These are phyloP conservation scores for Rhaphigaster nebulosa DNA, from an alignment of 2,888 invertebrate genomes.

Conservation along the genomic window DNA sequence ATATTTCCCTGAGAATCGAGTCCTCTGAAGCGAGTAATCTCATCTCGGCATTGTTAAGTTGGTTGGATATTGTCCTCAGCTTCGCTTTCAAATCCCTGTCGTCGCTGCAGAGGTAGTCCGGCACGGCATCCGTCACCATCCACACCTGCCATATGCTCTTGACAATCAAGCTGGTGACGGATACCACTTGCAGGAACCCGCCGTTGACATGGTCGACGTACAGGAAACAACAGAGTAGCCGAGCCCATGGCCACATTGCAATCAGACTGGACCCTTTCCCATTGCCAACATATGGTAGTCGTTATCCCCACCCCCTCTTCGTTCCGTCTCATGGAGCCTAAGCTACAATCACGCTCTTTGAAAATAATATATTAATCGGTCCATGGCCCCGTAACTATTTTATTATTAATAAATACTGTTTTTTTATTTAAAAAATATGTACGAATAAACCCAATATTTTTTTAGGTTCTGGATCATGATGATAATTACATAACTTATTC, in stretches of 20 bases:
- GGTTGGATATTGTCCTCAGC: constrained; percentile 56
- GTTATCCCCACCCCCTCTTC: constrained; percentile 25
- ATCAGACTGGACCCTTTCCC: constrained; percentile 21
- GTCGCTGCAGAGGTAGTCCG: constrained; percentile 47
- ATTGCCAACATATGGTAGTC: constrained; percentile 1
- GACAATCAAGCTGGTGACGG: not conserved
- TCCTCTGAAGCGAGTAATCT: constrained; percentile 42
- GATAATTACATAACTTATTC: not conserved
- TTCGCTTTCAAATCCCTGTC: constrained; percentile 40
- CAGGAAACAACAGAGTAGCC: not conserved
- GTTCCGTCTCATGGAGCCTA: not conserved
- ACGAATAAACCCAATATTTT: not conserved
- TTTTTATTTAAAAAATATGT: not conserved
- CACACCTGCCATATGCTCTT: constrained; percentile 38
- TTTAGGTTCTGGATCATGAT: not conserved
- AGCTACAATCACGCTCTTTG: not conserved
- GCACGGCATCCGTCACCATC: not conserved
- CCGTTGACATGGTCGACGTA: not conserved
- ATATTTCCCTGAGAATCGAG: constrained; percentile 47
- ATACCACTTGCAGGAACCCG: not conserved
- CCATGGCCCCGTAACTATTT: no score
- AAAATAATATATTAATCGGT: not conserved
- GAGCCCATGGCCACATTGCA: constrained; percentile 16
- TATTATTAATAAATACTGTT: not conserved
- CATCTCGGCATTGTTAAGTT: constrained; percentile 50